phyloP scores from a whole-genome alignment of 2,888 invertebrate genomes.

The Beris chalybata region DNA sequence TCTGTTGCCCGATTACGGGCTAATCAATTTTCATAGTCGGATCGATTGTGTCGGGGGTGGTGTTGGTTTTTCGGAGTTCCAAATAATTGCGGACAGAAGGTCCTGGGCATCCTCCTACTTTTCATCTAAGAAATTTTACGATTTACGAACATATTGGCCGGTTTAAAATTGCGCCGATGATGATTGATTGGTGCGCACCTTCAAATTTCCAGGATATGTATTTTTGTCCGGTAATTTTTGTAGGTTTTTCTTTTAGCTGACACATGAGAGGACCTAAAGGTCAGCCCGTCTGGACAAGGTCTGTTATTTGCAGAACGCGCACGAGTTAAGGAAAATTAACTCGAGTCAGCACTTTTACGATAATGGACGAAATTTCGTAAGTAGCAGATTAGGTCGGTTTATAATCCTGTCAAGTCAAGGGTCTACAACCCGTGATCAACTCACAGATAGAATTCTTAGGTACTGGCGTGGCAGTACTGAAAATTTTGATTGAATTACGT shows the following conservation, averaged over 20 bases:
- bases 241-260: conserved; percentile 24
- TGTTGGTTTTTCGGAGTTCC: conserved; percentile 23
- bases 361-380: too few species aligned
- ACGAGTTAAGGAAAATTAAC: too few species aligned
- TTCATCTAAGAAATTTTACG: conserved; percentile 4
- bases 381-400: too few species aligned
- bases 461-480: too few species aligned
- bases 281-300: too few species aligned
- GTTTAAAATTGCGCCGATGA: background rate
- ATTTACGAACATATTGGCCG: conserved; percentile 11
- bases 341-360: too few species aligned
- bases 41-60: background rate
- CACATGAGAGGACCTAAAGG: conserved; percentile 9
- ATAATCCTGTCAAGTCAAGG: too few species aligned
- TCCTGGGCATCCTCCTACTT: conserved; percentile 14
- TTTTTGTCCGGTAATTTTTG: conserved; percentile 9
- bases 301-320: conserved; percentile 19
- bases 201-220: conserved; percentile 7
- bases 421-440: too few species aligned
- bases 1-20: conserved; percentile 31
- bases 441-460: too few species aligned
- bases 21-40: conserved; percentile 29
- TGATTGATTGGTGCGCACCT: conserved; percentile 25
- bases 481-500: too few species aligned
- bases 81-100: conserved; percentile 3